Conservation (phyloP, 1,140 invertebrate species). For the Oscheius sp. region DNA sequence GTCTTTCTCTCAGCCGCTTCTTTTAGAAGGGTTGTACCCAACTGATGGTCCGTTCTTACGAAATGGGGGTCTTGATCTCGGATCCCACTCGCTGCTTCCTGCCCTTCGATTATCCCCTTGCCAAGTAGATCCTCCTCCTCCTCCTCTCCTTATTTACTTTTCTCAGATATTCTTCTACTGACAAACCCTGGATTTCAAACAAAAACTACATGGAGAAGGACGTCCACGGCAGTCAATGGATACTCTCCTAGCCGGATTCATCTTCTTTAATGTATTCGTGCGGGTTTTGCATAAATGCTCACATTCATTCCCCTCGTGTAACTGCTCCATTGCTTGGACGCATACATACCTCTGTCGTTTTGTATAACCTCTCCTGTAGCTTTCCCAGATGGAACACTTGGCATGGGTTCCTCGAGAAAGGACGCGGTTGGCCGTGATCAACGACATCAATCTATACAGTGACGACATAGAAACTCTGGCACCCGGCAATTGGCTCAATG, state of each 20-base stretch:
- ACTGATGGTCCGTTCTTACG: conserved; percentile 74
- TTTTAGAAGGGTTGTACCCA: conserved; percentile 13
- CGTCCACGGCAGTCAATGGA: background rate
- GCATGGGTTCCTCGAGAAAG: background rate
- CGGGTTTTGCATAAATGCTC: too few relatives aligned
- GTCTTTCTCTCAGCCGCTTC: background rate
- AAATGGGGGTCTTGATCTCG: conserved; percentile 76
- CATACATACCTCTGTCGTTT: too few relatives aligned
- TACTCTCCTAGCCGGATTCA: background rate
- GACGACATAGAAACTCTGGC: conserved; percentile 11
- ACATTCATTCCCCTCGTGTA: too few relatives aligned
- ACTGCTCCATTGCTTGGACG: too few relatives aligned
- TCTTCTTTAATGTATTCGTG: too few relatives aligned
- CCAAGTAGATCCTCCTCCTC: background rate
- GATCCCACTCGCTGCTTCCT: conserved; percentile 62
- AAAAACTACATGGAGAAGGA: background rate
- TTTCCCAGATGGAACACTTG: background rate
- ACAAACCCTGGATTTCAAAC: background rate
- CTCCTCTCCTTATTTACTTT: background rate
- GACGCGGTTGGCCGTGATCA: background rate
- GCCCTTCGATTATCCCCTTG: conserved; percentile 76
- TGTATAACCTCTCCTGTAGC: too few relatives aligned
- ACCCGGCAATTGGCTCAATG: conserved; percentile 22
- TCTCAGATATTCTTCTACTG: background rate
- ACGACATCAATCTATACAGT: background rate